Percentiles rank a stretch among this genome's conserved stretches.
Conservation (phyloP, 2,888 invertebrate species). For the Salticus scenicus region DNA sequence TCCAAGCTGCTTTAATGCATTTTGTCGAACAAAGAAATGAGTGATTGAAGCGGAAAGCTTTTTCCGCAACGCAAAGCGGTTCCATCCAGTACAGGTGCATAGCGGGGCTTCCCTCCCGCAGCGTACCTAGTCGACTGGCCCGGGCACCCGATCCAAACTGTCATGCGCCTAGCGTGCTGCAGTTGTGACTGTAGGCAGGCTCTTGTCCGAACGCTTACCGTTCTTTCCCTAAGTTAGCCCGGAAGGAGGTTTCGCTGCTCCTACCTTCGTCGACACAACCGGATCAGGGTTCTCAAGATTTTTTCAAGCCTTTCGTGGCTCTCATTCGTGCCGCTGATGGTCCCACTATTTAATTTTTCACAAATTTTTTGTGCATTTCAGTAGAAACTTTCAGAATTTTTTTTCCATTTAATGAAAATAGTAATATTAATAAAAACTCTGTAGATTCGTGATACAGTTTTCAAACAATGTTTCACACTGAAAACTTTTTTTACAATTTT, state of each 20-base stretch:
- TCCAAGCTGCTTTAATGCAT: too few species aligned
- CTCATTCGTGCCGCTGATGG: too few species aligned
- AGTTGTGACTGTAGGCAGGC: slow-evolving; percentile 63
- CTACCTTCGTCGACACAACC: slow-evolving; percentile 19
- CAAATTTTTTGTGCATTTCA: neutral
- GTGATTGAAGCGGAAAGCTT: too few species aligned
- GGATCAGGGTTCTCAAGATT: neutral
- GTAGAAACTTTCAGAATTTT: neutral
- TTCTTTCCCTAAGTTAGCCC: slow-evolving; percentile 19
- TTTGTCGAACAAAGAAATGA: too few species aligned
- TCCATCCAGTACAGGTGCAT: slow-evolving; percentile 68
- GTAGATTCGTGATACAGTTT: too few species aligned
- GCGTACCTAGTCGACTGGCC: slow-evolving; percentile 56
- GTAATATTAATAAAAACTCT: too few species aligned
- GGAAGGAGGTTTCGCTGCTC: slow-evolving; percentile 35
- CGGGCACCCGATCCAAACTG: slow-evolving; percentile 57
- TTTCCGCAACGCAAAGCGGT: too few species aligned
- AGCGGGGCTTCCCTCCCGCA: slow-evolving; percentile 44
- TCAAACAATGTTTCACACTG: too few species aligned
- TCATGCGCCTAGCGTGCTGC: slow-evolving; percentile 69
- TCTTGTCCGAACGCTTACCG: slow-evolving; percentile 46
- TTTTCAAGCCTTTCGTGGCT: too few species aligned
- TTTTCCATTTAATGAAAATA: too few species aligned
- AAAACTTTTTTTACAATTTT: too few species aligned
- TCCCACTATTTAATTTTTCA: too few species aligned